A percentile compares a stretch with the other conserved stretches of the same genome.
Evolutionary conservation across 2,888 invertebrate genomes (phyloP).

Genomic region (Torymus texanus): DNA sequence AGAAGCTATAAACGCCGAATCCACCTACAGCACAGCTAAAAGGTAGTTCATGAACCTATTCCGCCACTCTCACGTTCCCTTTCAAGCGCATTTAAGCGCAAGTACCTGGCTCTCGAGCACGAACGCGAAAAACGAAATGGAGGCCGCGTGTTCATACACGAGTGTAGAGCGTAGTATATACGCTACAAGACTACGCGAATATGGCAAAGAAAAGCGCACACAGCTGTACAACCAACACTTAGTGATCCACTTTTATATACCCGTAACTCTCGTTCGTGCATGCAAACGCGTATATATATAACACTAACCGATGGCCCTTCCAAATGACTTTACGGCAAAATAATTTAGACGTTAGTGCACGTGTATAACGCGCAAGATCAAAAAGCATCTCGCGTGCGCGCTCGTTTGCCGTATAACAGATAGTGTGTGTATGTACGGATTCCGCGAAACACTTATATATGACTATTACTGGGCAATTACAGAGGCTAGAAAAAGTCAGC

Average conservation of each 20-base stretch:
- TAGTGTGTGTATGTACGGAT: not conserved
- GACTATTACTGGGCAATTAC: conserved; percentile 34
- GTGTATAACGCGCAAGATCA: not conserved
- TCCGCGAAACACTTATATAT: conserved; percentile 40
- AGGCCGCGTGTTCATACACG: too few species aligned
- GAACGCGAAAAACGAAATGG: too few species aligned
- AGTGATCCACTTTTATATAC: conserved; percentile 49
- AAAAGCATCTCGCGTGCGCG: conserved; percentile 25
- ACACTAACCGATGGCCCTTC: conserved; percentile 38
- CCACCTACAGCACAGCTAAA: too few species aligned
- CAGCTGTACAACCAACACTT: conserved; percentile 29
- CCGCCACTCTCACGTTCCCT: too few species aligned
- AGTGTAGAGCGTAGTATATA: too few species aligned
- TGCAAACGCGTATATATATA: conserved; percentile 40
- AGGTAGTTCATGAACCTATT: too few species aligned
- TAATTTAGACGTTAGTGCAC: conserved; percentile 52
- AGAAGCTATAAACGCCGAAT: too few species aligned
- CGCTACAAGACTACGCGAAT: not conserved
- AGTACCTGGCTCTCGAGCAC: too few species aligned
- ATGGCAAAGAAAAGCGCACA: conserved; percentile 35
- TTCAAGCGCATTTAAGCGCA: too few species aligned
- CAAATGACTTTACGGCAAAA: conserved; percentile 46
- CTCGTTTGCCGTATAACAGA: not conserved
- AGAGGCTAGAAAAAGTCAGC: not conserved
- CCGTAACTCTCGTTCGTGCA: conserved; percentile 31